Base-by-base conservation (phyloP, 2,113 vertebrate genomes). In the Chiloscyllium plagiosum region DNA sequence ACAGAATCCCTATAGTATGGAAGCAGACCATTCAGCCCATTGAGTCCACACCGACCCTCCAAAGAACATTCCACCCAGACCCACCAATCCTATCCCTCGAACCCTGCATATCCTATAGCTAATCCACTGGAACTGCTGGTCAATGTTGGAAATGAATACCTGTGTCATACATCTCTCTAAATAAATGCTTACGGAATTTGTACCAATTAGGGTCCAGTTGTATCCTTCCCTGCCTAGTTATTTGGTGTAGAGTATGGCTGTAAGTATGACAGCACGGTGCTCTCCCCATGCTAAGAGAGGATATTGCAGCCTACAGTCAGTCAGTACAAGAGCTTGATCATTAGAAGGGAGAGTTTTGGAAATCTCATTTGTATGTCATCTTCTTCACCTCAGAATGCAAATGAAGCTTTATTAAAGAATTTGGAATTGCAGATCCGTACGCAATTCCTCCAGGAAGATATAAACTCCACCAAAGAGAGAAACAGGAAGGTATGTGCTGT, bases 391-490 rank as follows among this genome's bases (percentile, higher is more conserved):
- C 96, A 99, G 99, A 98, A 99, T 97, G 99, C 98, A 0, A 99
- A 99, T 68, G 96, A 97, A 95, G 98, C 98, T 76, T 97, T 99
- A 94, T 96, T 99, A 33, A 97, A 96, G 96, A 99, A 99, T 96
- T 97, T 99, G 96, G 98, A 98, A 96, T 97, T 98, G 78, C 99
- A 99, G 97, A 98, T 99, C 0, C 98, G 99, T 96, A 98, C 98
- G 37, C 99, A 99, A 97, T 99, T 99, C 96, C 97, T 99, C 96
- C 99, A 99, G 96, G 99, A 99, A 19, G 98, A 99, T 95, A 98
- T 99, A 96, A 98, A 97, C 96, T 98, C 98, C 17, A 98, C 98
- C 95, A 99, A 98, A 98, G 99, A 99, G 70, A 98, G 98, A 97
- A 98, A 99, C 96, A 99, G 98, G 96, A 99, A 99, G 98, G 99